phyloP scores from a whole-genome alignment of 2,888 invertebrate genomes.

The Invenusta paracnida region DNA sequence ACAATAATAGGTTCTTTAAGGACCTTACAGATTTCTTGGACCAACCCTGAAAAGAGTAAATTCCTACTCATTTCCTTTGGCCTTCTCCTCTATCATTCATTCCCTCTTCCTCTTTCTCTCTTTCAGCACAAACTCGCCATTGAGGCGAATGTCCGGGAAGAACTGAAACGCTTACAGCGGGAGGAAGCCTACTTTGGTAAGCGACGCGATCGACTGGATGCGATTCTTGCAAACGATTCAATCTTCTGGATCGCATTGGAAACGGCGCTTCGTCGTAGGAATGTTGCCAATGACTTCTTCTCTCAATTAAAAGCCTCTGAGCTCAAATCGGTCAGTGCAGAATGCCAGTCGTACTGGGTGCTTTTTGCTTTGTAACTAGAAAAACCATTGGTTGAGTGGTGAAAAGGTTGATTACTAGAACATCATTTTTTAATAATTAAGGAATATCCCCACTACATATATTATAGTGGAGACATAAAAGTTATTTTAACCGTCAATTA shows the following conservation, averaged over 20 bases:
- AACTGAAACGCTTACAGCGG: not conserved
- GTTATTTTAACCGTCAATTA: no score
- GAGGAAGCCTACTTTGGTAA: not conserved
- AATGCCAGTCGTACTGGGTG: not conserved
- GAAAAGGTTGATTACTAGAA: no score
- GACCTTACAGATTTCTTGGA: no score
- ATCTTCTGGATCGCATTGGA: conserved; percentile 17
- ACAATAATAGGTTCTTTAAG: no score
- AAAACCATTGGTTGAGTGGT: no score
- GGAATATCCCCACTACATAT: no score
- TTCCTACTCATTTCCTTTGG: no score
- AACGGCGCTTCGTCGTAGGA: not conserved
- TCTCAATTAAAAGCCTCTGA: not conserved
- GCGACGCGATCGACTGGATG: not conserved
- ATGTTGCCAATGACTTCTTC: not conserved
- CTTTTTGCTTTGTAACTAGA: not conserved
- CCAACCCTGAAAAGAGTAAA: no score
- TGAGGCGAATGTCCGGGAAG: not conserved
- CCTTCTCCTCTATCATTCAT: no score
- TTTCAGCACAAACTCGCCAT: not conserved
- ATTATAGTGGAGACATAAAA: no score
- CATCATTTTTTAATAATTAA: no score
- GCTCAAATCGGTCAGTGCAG: not conserved
- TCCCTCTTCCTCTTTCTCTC: no score
- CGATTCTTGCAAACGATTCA: not conserved